These are phyloP conservation scores for Drosophila bifasciata DNA, from an alignment of 1,140 invertebrate genomes.

Conservation along the genomic window DNA sequence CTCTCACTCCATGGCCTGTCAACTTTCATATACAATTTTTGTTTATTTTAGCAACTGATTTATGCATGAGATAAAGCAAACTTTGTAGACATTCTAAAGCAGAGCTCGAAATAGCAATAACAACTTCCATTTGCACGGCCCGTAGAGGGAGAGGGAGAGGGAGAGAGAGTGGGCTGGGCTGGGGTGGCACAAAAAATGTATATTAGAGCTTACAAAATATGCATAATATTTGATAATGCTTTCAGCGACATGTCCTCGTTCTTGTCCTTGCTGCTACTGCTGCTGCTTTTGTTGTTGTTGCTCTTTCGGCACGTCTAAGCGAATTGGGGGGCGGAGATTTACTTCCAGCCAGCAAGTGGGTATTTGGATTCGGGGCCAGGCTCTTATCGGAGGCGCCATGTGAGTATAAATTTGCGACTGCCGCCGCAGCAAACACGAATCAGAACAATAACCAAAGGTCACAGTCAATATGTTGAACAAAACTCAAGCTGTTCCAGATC, in stretches of 20 bases:
- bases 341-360: slow-evolving; percentile 44
- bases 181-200: slow-evolving; percentile 54
- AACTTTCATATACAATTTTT: slow-evolving; percentile 63
- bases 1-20: slow-evolving; percentile 29
- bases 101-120: slow-evolving; percentile 39
- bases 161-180: neutral
- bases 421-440: slow-evolving; percentile 30
- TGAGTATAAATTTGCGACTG: slow-evolving; percentile 73
- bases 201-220: slow-evolving; percentile 75
- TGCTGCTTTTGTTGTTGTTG: slow-evolving; percentile 18
- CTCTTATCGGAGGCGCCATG: slow-evolving; percentile 75
- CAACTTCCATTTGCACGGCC: slow-evolving; percentile 18
- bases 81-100: slow-evolving; percentile 75
- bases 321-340: slow-evolving; percentile 38
- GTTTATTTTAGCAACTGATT: slow-evolving; percentile 75
- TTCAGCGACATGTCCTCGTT: slow-evolving; percentile 74
- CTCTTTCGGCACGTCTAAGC: slow-evolving; percentile 57
- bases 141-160: neutral
- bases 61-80: slow-evolving; percentile 81
- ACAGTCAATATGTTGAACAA: slow-evolving; percentile 49
- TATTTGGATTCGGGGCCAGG: slow-evolving; percentile 41
- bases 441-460: slow-evolving; percentile 56
- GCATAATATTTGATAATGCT: slow-evolving; percentile 82
- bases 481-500: too few relatives aligned
- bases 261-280: slow-evolving; percentile 26